Base-by-base conservation (phyloP, 2,797 vertebrate species). In the Enteromius treurensis region DNA sequence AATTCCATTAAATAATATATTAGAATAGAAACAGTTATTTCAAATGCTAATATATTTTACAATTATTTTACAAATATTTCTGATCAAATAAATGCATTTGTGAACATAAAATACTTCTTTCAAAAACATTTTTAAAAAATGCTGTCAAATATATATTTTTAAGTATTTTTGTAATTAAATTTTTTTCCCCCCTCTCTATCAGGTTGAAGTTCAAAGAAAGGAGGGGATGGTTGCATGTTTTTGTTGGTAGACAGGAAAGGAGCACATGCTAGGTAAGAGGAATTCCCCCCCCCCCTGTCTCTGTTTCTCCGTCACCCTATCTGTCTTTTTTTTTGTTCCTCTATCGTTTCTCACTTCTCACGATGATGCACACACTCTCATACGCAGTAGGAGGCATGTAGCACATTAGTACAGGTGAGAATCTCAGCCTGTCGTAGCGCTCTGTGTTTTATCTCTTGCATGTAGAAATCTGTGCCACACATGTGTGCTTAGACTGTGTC, bases 281-380 rank as follows among this genome's bases (percentile, higher is more conserved):
- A 77, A 90, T 82, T 78, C 85, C 62, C 21, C 53, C 47, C 77
- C 45, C 85, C 86, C 84, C 85, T 42, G 77, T 86, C 89, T 90
- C 85, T 89, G 88, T 92, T 89, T 64, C 64, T 60, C 62, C 40
- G 65, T 77, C 77, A 55, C 69, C 42, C 68, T 67, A 19, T 68
- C 23, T 69, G 53, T 69, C 40, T n/a, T 47, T 47, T 60, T 37
- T 49, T 81, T 71, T 65, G 13, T 58, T 47, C 60, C 80, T 74
- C 37, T 68, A 37, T 75, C 26, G 17, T 53, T 62, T 88, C 91
- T 89, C 92, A 92, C 91, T 88, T 89, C 89, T 65, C 93, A 62
- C 55, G 75, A 93, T 88, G 69, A 90, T 80, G 76, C 69, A 71
- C 62, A 55, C 60, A 32, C 71, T 76, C 62, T 79, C 15, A 26